Evolutionary conservation across 2,888 invertebrate species (phyloP), one percentile per base, ranked within the genome.

Genomic region (Toxonevra muliebris): DNA sequence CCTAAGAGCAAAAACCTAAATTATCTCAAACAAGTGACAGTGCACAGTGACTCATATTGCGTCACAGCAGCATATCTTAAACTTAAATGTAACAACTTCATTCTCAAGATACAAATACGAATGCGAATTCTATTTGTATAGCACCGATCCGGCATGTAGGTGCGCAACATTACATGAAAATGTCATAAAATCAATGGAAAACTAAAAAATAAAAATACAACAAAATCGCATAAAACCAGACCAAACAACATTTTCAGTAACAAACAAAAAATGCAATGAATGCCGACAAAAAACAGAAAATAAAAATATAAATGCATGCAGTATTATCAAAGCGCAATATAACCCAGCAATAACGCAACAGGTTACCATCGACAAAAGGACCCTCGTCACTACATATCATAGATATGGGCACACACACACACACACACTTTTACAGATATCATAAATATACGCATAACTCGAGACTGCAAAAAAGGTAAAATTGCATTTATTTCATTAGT

Each of bases 401-500:
- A n/a, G 61, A 13, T 20, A 19, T 13, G 30, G 30, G 2, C 48
- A 50, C 45, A 17, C 61, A 41, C 5, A 61, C 61, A 68, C 64
- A 65, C 70, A 73, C 73, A 77, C n/a, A n/a, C n/a, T 78, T 43
- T 19, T 57, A 61, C 62, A 68, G 59, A 64, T 59, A 77, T 78
- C 80, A 78, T 80, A 78, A 78, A 77, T 79, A 77, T 79, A 78
- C 78, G 78, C 80, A 78, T 80, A 78, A 80, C 30, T 30, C 30
- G 30, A 30, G 30, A 4, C 30, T 30, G 7, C 30, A 30, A 7
- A 30, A 30, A 30, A 30, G 30, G 30, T 30, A 30, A 30, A 30
- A 30, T 30, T 30, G 30, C 2, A 30, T 30, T 30, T 30, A 30
- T 30, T 30, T 30, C 30, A 30, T 30, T 30, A 30, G 30, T 30